Percentiles rank a stretch among this genome's conserved stretches.
phyloP scores from a whole-genome alignment of 2,888 invertebrate genomes.

The Hypomecis atomaria region DNA sequence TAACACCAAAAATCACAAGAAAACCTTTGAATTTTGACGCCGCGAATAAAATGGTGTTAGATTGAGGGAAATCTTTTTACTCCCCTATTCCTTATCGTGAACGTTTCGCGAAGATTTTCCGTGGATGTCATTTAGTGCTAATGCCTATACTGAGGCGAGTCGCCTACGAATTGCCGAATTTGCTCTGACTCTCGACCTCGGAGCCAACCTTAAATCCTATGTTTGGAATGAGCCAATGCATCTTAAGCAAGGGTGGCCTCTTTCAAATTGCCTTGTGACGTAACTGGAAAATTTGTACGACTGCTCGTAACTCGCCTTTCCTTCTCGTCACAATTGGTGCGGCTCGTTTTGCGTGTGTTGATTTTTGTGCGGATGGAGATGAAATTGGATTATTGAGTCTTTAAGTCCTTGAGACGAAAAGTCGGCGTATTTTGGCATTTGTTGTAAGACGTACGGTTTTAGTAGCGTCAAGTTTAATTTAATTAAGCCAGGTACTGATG shows the following conservation, averaged over 20 bases:
- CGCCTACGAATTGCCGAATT: constrained; percentile 81
- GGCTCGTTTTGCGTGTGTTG: constrained; percentile 43
- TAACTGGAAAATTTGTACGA: constrained; percentile 58
- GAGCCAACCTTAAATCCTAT: constrained; percentile 74
- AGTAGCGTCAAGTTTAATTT: neutral
- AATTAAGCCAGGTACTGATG: too few species aligned
- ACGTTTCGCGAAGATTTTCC: constrained; percentile 73
- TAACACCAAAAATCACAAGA: constrained; percentile 19
- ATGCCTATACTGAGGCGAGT: constrained; percentile 76
- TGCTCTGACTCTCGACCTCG: constrained; percentile 66
- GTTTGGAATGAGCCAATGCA: constrained; percentile 81
- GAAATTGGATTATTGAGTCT: constrained; percentile 37
- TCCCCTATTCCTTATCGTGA: constrained; percentile 70
- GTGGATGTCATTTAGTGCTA: constrained; percentile 83
- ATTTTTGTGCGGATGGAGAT: constrained; percentile 34
- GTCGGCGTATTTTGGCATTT: constrained; percentile 6
- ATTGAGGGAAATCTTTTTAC: constrained; percentile 67
- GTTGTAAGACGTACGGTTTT: neutral
- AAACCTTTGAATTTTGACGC: constrained; percentile 54
- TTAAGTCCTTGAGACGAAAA: constrained; percentile 11
- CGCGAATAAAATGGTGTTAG: constrained; percentile 57
- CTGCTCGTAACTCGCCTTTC: constrained; percentile 48
- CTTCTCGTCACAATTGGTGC: constrained; percentile 50
- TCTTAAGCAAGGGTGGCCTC: constrained; percentile 76
- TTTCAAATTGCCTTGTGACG: constrained; percentile 70